These are phyloP conservation scores for Epinotia nisella DNA, from an alignment of 2,888 invertebrate species.

Conservation along the genomic window DNA sequence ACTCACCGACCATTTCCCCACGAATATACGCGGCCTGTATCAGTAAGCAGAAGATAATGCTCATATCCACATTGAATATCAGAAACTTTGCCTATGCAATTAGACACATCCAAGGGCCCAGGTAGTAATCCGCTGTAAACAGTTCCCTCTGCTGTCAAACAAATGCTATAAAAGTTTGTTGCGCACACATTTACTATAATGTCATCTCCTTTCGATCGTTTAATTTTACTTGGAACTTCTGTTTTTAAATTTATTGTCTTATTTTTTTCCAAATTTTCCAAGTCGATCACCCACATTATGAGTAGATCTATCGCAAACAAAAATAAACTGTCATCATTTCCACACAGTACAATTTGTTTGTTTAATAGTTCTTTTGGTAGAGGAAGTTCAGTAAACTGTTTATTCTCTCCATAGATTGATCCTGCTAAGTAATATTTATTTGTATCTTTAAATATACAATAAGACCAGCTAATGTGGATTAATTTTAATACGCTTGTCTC, in stretches of 20 bases:
- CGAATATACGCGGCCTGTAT: constrained; percentile 89
- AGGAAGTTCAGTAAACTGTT: constrained; percentile 57
- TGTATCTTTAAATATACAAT: constrained; percentile 66
- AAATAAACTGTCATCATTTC: constrained; percentile 69
- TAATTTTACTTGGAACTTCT: constrained; percentile 58
- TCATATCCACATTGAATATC: constrained; percentile 92
- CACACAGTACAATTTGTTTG: constrained; percentile 56
- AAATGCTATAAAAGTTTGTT: constrained; percentile 61
- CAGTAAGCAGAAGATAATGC: constrained; percentile 89
- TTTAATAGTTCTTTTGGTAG: constrained; percentile 57
- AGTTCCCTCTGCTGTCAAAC: constrained; percentile 62
- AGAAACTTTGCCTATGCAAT: constrained; percentile 79
- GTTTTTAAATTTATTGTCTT: constrained; percentile 58
- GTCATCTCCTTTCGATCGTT: constrained; percentile 51
- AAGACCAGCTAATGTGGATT: constrained; percentile 70
- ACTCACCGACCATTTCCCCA: constrained; percentile 93
- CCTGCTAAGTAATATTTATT: constrained; percentile 66
- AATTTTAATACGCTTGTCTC: constrained; percentile 53
- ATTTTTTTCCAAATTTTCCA: constrained; percentile 54
- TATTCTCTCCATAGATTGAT: constrained; percentile 60
- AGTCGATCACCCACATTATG: constrained; percentile 60
- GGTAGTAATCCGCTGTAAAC: constrained; percentile 86
- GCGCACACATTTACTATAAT: constrained; percentile 59
- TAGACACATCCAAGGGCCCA: constrained; percentile 83
- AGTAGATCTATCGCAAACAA: constrained; percentile 56